phyloP scores from a whole-genome alignment of 2,113 vertebrate species.

The Ophthalmolycus amberensis region DNA sequence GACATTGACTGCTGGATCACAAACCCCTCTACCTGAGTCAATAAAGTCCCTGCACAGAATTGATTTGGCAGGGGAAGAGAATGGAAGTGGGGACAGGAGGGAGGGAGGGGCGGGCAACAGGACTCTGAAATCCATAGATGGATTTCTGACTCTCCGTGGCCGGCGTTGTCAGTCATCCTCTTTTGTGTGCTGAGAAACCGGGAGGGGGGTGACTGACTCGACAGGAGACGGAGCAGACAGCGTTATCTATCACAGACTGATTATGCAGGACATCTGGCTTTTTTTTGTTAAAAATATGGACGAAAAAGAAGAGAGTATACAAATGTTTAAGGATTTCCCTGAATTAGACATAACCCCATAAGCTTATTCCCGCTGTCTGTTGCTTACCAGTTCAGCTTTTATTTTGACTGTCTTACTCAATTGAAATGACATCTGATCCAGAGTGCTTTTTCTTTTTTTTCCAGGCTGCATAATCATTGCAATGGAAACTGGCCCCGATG shows the following conservation, averaged over 20 bases:
- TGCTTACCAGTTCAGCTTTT: background rate
- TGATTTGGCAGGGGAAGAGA: slow-evolving; percentile 70
- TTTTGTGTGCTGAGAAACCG: slow-evolving; percentile 48
- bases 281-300: slow-evolving; percentile 6
- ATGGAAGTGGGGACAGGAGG: slow-evolving; percentile 43
- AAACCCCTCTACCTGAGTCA: slow-evolving; percentile 77
- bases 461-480: slow-evolving; percentile 1
- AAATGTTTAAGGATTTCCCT: background rate
- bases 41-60: slow-evolving; percentile 75
- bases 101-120: slow-evolving; percentile 43
- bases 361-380: background rate
- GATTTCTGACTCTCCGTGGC: slow-evolving; percentile 64
- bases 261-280: slow-evolving; percentile 43
- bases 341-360: background rate
- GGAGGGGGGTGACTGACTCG: slow-evolving; percentile 11
- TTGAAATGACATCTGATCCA: slow-evolving; percentile 36
- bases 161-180: slow-evolving; percentile 56
- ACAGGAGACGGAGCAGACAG: slow-evolving; percentile 47
- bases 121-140: slow-evolving; percentile 74
- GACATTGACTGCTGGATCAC: slow-evolving; percentile 79
- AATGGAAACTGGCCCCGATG: slow-evolving; percentile 43
- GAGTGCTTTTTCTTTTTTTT: slow-evolving; percentile 3
- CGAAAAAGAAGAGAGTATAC: background rate
- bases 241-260: slow-evolving; percentile 49
- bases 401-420: slow-evolving; percentile 30